Conservation (phyloP, 1,140 invertebrate genomes). For the Drosophila eugracilis region DNA sequence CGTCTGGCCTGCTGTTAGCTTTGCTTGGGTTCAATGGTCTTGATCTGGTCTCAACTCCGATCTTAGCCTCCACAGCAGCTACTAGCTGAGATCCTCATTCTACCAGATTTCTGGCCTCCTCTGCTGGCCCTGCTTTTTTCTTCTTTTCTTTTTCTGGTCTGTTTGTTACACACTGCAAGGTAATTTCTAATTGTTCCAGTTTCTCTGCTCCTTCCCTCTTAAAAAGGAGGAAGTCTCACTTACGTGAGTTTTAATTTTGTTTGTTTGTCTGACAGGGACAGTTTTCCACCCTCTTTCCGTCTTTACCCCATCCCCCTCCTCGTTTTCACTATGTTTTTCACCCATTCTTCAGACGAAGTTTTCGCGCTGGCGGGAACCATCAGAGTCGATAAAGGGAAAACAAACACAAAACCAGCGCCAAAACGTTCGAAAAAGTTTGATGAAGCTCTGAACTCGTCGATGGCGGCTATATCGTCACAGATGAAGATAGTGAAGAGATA, state of each 20-base stretch:
- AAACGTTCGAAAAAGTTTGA: slow-evolving; percentile 49
- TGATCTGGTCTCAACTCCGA: slow-evolving; percentile 17
- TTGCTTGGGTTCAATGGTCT: slow-evolving; percentile 29
- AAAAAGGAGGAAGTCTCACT: slow-evolving; percentile 79
- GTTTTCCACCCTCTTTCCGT: slow-evolving; percentile 27
- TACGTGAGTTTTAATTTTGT: slow-evolving; percentile 59
- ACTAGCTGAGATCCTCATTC: slow-evolving; percentile 3
- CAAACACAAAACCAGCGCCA: slow-evolving; percentile 20
- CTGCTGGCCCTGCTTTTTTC: neutral
- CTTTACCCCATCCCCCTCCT: no score
- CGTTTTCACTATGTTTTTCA: neutral
- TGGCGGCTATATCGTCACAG: slow-evolving; percentile 27
- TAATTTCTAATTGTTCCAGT: slow-evolving; percentile 76
- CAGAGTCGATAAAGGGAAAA: slow-evolving; percentile 16
- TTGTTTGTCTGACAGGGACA: slow-evolving; percentile 63
- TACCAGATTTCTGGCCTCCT: slow-evolving; percentile 22
- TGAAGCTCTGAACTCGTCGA: slow-evolving; percentile 45
- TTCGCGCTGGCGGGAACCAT: slow-evolving; percentile 49
- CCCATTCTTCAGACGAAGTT: slow-evolving; percentile 9
- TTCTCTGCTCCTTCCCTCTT: slow-evolving; percentile 28
- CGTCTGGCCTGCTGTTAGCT: slow-evolving; percentile 48
- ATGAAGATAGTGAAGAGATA: slow-evolving; percentile 19
- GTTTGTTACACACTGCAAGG: slow-evolving; percentile 35
- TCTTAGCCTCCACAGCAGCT: slow-evolving; percentile 16
- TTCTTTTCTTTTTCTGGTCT: slow-evolving; percentile 31